Conservation (phyloP, 2,113 vertebrate genomes). For the Buteo buteo region DNA sequence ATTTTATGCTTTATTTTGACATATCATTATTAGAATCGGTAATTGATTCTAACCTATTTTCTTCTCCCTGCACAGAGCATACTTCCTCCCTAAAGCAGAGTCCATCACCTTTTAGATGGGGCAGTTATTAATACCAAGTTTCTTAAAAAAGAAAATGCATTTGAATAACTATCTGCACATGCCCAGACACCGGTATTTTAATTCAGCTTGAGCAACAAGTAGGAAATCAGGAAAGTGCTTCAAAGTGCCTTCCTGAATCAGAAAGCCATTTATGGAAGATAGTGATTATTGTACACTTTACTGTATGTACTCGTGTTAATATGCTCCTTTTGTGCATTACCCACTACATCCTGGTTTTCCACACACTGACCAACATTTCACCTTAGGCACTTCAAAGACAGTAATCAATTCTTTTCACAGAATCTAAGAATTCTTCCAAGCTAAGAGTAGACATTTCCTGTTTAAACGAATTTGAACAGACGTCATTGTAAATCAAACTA, state of each 20-base stretch:
- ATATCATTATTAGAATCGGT: background rate
- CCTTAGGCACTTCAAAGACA: background rate
- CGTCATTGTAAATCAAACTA: background rate
- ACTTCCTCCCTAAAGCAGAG: background rate
- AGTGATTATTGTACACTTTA: background rate
- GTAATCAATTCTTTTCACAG: background rate
- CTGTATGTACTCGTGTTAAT: background rate
- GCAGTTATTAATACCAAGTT: background rate
- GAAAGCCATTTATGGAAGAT: background rate
- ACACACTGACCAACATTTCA: background rate
- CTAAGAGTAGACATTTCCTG: background rate
- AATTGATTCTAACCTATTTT: background rate
- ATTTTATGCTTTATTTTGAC: background rate
- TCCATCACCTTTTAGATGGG: background rate
- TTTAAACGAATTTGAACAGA: background rate
- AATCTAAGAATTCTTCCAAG: background rate
- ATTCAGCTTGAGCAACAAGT: background rate
- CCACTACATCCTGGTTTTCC: background rate
- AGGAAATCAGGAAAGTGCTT: background rate
- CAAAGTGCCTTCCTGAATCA: background rate
- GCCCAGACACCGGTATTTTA: background rate
- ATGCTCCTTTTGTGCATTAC: background rate
- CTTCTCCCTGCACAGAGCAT: background rate
- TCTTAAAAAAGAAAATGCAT: background rate
- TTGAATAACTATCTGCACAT: background rate